These are phyloP conservation scores for Hemicentrotus pulcherrimus DNA, from an alignment of 35 echinoderm and acorn worm genomes.

Conservation along the genomic window DNA sequence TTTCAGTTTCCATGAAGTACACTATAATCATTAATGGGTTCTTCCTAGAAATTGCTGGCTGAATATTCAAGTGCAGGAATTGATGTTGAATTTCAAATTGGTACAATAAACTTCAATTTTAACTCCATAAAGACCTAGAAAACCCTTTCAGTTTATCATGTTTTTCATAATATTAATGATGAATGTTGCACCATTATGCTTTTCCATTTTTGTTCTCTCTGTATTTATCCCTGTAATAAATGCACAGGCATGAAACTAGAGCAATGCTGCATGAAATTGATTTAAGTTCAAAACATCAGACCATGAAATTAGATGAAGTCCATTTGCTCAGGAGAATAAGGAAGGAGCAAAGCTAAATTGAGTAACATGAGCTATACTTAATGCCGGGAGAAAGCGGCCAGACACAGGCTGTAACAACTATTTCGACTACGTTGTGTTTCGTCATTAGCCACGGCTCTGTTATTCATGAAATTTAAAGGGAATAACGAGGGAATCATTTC, in stretches of 20 bases:
- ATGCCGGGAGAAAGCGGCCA: constrained; percentile 1
- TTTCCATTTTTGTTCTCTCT: not conserved
- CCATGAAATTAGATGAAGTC: not conserved
- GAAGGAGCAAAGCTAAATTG: not conserved
- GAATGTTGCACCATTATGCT: too few species aligned
- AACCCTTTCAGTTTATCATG: too few species aligned
- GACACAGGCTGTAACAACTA: constrained; percentile 7
- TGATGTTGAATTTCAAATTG: too few species aligned
- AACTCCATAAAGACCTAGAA: too few species aligned
- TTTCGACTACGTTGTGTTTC: not conserved
- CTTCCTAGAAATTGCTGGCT: too few species aligned
- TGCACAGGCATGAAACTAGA: not conserved
- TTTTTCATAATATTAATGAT: too few species aligned
- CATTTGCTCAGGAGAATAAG: not conserved
- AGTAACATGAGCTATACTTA: not conserved
- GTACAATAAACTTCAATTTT: too few species aligned
- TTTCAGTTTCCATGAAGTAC: not conserved
- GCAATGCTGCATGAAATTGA: not conserved
- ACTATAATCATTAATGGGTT: too few species aligned
- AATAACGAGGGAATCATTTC: not conserved
- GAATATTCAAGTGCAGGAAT: too few species aligned
- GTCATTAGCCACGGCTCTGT: not conserved
- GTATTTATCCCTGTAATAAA: not conserved
- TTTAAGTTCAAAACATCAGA: not conserved
- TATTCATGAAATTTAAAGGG: not conserved